Base-by-base conservation (phyloP, 2,113 vertebrate species). In the Centrocercus urophasianus region DNA sequence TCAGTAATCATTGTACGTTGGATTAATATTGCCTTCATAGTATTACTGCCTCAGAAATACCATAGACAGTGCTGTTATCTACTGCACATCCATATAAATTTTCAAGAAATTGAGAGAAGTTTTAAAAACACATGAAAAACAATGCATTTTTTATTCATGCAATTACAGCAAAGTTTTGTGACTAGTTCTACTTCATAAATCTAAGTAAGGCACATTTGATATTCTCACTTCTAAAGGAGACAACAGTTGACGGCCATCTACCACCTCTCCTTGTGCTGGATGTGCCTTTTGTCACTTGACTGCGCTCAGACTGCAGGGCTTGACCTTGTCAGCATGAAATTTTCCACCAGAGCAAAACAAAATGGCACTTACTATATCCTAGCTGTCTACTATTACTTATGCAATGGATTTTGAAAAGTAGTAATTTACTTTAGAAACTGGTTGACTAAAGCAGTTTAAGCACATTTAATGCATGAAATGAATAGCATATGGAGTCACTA, bases 291-390 rank as follows among this genome's bases (percentile, higher is more conserved):
- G 80, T 90, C 92, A 94, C 89, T 90, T 86, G 83, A 87, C 73
- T 95, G 93, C 90, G 82, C 74, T 90, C 78, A n/a, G 76, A 93
- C 77, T 96, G 79, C 91, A 83, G 91, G 69, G 80, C 81, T 75
- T 93, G 95, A 97, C 95, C 96, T 96, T 97, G 96, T 96, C 96
- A 96, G 96, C 84, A 89, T n/a, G 85, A 95, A 94, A 91, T 94
- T 93, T 97, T 96, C 93, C 95, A 97, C 91, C 88, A 92, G 43
- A 96, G 93, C 89, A 96, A 96, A 96, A 94, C 54, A 96, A 94
- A 94, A 88, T 47, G 79, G 72, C 60, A 85, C 59, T 96, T 67
- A 81, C 87, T 83, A 45, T 86, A 71, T 93, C 93, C 95, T 73
- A 85, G 91, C 73, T 50, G 64, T 89, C 92, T 91, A 86, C 70